Conservation (phyloP, 2,888 invertebrate genomes). For the Eulithis prunata region DNA sequence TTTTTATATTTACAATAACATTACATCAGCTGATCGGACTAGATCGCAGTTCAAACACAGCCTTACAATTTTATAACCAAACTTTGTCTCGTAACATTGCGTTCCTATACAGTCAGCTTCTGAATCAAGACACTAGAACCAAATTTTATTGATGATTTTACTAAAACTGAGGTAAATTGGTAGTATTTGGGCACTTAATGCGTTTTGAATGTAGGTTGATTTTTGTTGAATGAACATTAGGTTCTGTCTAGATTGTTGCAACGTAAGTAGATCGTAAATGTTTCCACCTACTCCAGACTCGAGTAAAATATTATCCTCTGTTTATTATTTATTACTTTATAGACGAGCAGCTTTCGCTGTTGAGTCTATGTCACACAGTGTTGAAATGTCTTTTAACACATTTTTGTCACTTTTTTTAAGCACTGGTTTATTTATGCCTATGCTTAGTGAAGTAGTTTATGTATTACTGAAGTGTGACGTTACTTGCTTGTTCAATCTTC, state of each 20-base stretch:
- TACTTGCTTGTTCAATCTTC: too few relatives aligned
- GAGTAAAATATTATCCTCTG: too few relatives aligned
- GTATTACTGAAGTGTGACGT: too few relatives aligned
- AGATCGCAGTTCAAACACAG: constrained; percentile 21
- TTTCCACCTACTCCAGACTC: too few relatives aligned
- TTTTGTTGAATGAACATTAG: constrained; percentile 4
- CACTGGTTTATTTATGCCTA: too few relatives aligned
- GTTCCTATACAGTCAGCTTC: not conserved
- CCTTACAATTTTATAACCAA: constrained; percentile 29
- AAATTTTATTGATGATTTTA: not conserved
- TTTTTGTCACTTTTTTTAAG: too few relatives aligned
- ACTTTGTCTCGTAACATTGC: constrained; percentile 10
- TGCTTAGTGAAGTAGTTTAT: too few relatives aligned
- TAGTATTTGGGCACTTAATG: not conserved
- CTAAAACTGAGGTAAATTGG: not conserved
- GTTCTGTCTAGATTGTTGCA: constrained; percentile 11
- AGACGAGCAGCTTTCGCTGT: too few relatives aligned
- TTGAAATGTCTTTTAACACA: too few relatives aligned
- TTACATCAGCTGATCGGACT: constrained; percentile 33
- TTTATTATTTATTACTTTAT: too few relatives aligned
- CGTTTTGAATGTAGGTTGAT: not conserved
- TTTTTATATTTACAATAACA: constrained; percentile 26
- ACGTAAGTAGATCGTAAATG: too few relatives aligned
- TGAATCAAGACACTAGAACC: not conserved
- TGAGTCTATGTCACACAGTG: too few relatives aligned